Base-by-base conservation (phyloP, 2,888 invertebrate species). In the Hipparchia semele region DNA sequence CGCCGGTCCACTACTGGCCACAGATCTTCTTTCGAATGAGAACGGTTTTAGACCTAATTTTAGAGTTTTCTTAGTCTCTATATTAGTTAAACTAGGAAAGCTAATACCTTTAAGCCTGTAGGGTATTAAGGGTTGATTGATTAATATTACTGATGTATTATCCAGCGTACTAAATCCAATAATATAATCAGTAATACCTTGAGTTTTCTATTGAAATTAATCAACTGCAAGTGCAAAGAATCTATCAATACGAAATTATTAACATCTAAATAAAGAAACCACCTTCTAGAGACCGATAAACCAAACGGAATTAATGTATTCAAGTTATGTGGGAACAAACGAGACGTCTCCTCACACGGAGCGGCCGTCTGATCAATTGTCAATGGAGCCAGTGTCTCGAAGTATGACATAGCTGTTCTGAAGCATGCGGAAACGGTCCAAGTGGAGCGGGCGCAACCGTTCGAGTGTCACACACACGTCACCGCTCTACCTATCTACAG, bases 361-460 rank as follows among this genome's bases (percentile, higher is more conserved):
- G 1, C 13, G 10, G 10, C 9, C 23, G 68, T 59, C 68, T 59
- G 68, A 53, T 61, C 61, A 61, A 53, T 69, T 69, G 69, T 69
- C 69, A 61, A 69, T 61, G 60, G 6, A 69, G 61, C 53, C 39
- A 51, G 61, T 61, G 69, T 61, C 56, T 72, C 58, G 49, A 58
- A 68, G 72, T 68, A 73, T 75, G 75, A 75, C 75, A 75, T 69
- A 73, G 70, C 62, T 68, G 72, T 73, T 65, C 64, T 60, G 60
- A 73, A 61, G 75, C 68, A 75, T 73, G 75, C 75, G 75, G 75
- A 75, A 75, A 68, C 67, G 58, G 49, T 46, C 58, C 73, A 73
- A 75, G 59, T 75, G 73, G 73, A 71, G 73, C 73, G 73, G 68
- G 60, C 72, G 10, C 58, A 10, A 56, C 67, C 45, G 58, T 58